Evolutionary conservation across 2,113 vertebrate species (phyloP), one percentile per base, ranked within the genome.

Genomic region (Callorhinus ursinus): DNA sequence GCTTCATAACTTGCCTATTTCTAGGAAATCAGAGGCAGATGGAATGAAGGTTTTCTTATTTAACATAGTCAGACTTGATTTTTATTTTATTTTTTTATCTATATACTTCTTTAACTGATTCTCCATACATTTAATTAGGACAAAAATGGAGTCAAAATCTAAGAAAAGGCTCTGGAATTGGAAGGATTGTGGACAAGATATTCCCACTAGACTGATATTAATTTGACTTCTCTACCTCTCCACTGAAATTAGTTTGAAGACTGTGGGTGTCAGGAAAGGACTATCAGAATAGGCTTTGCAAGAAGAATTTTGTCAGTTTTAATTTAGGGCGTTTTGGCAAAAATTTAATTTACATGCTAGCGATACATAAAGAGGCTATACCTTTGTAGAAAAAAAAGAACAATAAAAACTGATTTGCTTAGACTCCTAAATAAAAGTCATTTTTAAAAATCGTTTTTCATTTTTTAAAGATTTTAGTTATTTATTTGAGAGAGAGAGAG

Each of bases 191-290:
- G 28, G 61, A 36, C 24, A 92, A 87, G 63, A 79, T 91, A 89
- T 93, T 94, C 49, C 93, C 93, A 94, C 28, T 67, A 90, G 88
- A 69, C 8, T 53, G 33, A 49, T 93, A 77, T 77, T 95, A 96
- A 83, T 92, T 95, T 95, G 16, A 81, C 55, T 90, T 95, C 67
- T 14, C 28, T 46, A 31, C 39, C 33, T 88, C 57, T 91, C 5
- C 33, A 72, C 36, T 88, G 59, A 92, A 96, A 92, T 92, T 96
- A 82, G 22, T 82, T 94, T 97, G 49, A 97, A 63, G 59, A 84
- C 24, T 16, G 22, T 69, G 53, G 51, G 55, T 95, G 53, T 95
- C 39, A 85, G 18, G 36, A 95, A 61, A 90, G 33, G 46, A 93
- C 81, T 74, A 10, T 76, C 86, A 21, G 69, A 90, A 81, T 55